Percentiles rank a stretch among this genome's conserved stretches.
Conservation (phyloP, 2,888 invertebrate genomes). For the Spatulosminthurus flaviceps region DNA sequence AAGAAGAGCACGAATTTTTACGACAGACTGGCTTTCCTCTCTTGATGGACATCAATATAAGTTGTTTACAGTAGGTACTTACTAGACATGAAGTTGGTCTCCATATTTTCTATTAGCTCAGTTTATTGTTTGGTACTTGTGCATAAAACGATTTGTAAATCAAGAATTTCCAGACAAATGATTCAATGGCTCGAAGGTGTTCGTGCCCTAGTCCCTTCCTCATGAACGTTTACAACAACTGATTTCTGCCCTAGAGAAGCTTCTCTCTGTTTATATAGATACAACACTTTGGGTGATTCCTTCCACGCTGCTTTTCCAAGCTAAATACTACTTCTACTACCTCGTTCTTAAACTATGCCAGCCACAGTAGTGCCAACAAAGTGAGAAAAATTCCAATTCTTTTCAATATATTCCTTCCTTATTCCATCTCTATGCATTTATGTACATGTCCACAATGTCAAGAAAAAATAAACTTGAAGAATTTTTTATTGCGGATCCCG, state of each 20-base stretch:
- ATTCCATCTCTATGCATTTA: slow-evolving; percentile 13
- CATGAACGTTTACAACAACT: slow-evolving; percentile 33
- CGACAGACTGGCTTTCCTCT: slow-evolving; percentile 1
- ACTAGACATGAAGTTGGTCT: background rate
- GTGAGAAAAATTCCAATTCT: slow-evolving; percentile 16
- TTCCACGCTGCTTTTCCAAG: slow-evolving; percentile 21
- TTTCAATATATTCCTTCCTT: slow-evolving; percentile 20
- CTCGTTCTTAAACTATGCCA: too few relatives aligned
- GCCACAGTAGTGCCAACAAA: background rate
- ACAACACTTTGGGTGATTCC: background rate
- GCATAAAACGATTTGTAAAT: background rate
- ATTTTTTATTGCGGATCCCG: too few relatives aligned
- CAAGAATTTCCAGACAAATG: slow-evolving; percentile 10
- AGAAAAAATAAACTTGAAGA: too few relatives aligned
- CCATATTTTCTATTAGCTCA: background rate
- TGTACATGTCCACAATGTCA: too few relatives aligned
- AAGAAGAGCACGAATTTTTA: slow-evolving; percentile 2
- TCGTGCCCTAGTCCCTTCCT: slow-evolving; percentile 36
- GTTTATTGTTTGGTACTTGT: background rate
- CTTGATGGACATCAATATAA: background rate
- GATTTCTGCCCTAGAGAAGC: slow-evolving; percentile 37
- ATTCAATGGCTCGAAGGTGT: slow-evolving; percentile 35
- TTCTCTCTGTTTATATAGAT: background rate
- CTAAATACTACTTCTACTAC: background rate
- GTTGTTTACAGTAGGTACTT: background rate